Evolutionary conservation across 2,113 vertebrate genomes (phyloP).

Genomic region (Passer montanus): DNA sequence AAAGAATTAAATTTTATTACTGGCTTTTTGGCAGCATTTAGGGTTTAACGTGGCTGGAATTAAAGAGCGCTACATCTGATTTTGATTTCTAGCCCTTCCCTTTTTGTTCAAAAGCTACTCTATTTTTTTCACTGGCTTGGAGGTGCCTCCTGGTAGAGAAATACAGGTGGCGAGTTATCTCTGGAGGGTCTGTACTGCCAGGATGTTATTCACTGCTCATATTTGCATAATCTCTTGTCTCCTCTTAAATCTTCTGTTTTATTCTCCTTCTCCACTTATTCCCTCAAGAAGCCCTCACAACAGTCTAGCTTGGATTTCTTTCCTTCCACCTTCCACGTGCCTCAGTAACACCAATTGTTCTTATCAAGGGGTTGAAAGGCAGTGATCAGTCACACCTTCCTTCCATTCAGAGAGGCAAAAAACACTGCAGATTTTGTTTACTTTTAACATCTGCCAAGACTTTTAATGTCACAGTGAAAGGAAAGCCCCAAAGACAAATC

Average conservation of each 20-base stretch:
- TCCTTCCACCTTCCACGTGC: constrained; percentile 40
- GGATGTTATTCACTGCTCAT: constrained; percentile 72
- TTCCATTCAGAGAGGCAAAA: constrained; percentile 62
- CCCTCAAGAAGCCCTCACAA: neutral
- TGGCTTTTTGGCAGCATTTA: constrained; percentile 30
- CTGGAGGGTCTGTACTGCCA: constrained; percentile 44
- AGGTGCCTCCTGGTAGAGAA: constrained; percentile 15
- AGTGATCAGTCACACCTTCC: constrained; percentile 72
- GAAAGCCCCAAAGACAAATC: constrained; percentile 69
- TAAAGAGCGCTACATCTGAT: constrained; percentile 1
- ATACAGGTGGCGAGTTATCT: constrained; percentile 57
- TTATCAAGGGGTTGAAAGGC: constrained; percentile 54
- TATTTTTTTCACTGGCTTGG: constrained; percentile 4
- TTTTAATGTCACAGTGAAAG: constrained; percentile 39
- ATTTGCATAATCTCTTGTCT: constrained; percentile 86
- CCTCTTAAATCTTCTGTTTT: constrained; percentile 48
- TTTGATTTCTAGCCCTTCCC: neutral
- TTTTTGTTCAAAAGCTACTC: constrained; percentile 23
- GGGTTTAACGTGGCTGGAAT: constrained; percentile 48
- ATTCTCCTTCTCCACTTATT: constrained; percentile 36
- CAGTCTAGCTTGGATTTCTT: constrained; percentile 32
- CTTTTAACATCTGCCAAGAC: constrained; percentile 76
- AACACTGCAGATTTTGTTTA: constrained; percentile 63
- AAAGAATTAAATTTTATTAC: constrained; percentile 67
- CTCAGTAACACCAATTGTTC: constrained; percentile 54